Base-by-base conservation (phyloP, 1,140 invertebrate genomes). In the Drosophila carrolli region DNA sequence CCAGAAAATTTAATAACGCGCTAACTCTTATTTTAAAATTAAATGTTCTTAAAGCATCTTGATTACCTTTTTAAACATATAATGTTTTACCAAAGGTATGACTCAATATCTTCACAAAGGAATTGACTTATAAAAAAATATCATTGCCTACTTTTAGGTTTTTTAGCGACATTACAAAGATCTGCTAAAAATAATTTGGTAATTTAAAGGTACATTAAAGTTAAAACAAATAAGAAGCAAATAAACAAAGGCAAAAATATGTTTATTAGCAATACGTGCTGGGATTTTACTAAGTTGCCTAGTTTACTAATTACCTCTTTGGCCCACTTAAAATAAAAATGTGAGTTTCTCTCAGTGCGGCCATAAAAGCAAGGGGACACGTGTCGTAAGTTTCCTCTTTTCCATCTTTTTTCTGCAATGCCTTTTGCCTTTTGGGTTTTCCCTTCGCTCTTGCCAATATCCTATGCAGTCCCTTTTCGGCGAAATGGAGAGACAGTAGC, bases 311-410 rank as follows among this genome's bases (percentile, higher is more conserved):
- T 32, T 9, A 23, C 35, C 5, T n/a, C 5, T 19, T 41, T 29
- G n/a, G n/a, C 13, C 10, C 19, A 40, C 27, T 19, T 53, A 3
- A 16, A 51, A 35, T 7, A 37, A 19, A 7, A 13, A 13, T 1
- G 0, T 5, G 23, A 14, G 29, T 75, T 59, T 53, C 8, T 41
- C 48, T 3, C 53, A 13, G 53, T 75, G 59, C 50, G 38, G 14
- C 9, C 9, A 4, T 29, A 44, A 75, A 57, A 50, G 37, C 59
- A 55, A 43, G 61, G 47, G 58, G 72, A 75, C 75, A 78, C 76
- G 75, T 78, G 75, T 78, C 67, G 67, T 65, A 78, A 78, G 59
- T 78, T 78, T 78, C 32, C 48, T 63, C 56, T 72, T 68, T 32
- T 16, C 35, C 19, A 48, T 11, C 27, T 40, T 51, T 59, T 55